phyloP scores from a whole-genome alignment of 2,888 invertebrate species.

The Incurvaria masculella region DNA sequence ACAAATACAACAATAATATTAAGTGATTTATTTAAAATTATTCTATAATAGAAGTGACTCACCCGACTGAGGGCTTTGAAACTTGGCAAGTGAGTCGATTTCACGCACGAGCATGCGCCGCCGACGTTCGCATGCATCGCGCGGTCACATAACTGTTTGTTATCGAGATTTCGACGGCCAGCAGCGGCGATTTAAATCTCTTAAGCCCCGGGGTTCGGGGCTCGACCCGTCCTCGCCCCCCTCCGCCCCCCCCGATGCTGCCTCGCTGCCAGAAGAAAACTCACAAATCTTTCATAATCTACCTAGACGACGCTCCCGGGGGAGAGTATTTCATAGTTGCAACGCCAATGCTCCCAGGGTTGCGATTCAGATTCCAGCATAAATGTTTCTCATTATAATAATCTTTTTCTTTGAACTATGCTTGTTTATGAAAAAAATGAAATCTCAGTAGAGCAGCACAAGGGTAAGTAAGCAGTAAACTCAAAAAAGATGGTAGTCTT shows the following conservation, averaged over 20 bases:
- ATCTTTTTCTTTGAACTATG: too few species aligned
- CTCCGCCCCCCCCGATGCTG: slow-evolving; percentile 22
- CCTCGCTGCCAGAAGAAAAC: slow-evolving; percentile 35
- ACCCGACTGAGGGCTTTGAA: too few species aligned
- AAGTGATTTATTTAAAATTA: too few species aligned
- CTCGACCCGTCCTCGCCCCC: not conserved
- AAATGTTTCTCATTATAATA: too few species aligned
- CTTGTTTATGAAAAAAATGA: too few species aligned
- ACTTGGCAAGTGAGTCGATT: too few species aligned
- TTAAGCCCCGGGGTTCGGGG: slow-evolving; percentile 31
- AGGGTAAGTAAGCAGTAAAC: too few species aligned
- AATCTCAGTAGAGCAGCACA: too few species aligned
- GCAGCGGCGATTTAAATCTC: slow-evolving; percentile 48
- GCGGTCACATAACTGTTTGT: not conserved
- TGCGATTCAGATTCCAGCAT: not conserved
- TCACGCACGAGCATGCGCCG: not conserved
- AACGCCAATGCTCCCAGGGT: slow-evolving; percentile 11
- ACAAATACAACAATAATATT: too few species aligned
- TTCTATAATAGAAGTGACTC: too few species aligned
- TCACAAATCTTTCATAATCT: slow-evolving; percentile 60
- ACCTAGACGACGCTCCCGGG: slow-evolving; percentile 30
- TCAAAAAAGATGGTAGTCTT: too few species aligned
- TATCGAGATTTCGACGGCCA: not conserved
- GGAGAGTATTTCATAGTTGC: slow-evolving; percentile 45
- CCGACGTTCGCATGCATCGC: not conserved